A percentile compares a stretch with the other conserved stretches of the same genome.
Conservation (phyloP, 2,888 invertebrate genomes). For the Pyrgus malvae region DNA sequence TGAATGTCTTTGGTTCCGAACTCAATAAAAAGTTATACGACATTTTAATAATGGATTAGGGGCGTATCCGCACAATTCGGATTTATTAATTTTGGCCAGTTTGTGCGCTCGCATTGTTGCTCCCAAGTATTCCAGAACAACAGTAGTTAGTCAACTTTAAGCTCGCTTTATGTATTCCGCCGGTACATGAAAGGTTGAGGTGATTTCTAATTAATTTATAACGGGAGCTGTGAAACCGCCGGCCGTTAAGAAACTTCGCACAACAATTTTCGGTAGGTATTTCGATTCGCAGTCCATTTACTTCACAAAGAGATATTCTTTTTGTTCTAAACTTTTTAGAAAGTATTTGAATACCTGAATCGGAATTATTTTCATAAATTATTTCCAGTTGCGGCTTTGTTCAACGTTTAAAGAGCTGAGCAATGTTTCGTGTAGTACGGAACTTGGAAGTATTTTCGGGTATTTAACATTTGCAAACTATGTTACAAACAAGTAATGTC, state of each 20-base stretch:
- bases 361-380: constrained; percentile 25
- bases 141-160: constrained; percentile 41
- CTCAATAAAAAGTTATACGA: constrained; percentile 16
- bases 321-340: constrained; percentile 17
- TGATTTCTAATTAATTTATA: constrained; percentile 62
- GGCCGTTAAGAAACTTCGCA: constrained; percentile 38
- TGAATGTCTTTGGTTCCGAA: constrained; percentile 2
- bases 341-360: constrained; percentile 27
- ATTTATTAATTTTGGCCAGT: constrained; percentile 22
- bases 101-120: constrained; percentile 44
- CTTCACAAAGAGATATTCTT: constrained; percentile 28
- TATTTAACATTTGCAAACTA: constrained; percentile 13
- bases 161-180: constrained; percentile 37
- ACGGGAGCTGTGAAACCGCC: constrained; percentile 34
- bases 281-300: constrained; percentile 29
- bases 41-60: constrained; percentile 15
- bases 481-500: constrained; percentile 2
- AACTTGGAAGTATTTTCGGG: constrained; percentile 7
- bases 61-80: not conserved
- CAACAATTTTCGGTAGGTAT: constrained; percentile 36
- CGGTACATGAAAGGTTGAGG: constrained; percentile 31
- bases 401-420: constrained; percentile 22
- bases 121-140: constrained; percentile 51
- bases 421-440: constrained; percentile 18
- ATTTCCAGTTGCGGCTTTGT: constrained; percentile 22